phyloP scores from a whole-genome alignment of 2,888 invertebrate genomes.

The Stegophylla sp. region DNA sequence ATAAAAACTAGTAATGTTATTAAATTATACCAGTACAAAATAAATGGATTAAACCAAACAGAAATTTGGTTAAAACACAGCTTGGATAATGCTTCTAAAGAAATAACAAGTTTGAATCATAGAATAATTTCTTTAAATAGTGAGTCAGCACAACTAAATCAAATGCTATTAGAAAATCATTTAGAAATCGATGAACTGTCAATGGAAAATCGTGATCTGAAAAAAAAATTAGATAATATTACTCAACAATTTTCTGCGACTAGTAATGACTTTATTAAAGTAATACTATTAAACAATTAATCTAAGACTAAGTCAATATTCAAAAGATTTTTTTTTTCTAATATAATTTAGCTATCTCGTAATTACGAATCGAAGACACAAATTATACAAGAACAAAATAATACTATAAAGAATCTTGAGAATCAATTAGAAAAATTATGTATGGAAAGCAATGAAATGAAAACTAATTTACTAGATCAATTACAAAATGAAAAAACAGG shows the following conservation, averaged over 20 bases:
- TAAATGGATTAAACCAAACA: slow-evolving; percentile 19
- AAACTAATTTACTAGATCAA: slow-evolving; percentile 24
- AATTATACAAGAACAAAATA: slow-evolving; percentile 29
- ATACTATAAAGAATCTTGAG: slow-evolving; percentile 25
- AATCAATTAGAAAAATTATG: slow-evolving; percentile 36
- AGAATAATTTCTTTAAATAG: slow-evolving; percentile 22
- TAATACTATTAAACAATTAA: no score
- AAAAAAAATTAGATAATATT: slow-evolving; percentile 33
- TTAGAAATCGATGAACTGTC: slow-evolving; percentile 25
- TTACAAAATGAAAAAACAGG: slow-evolving; percentile 47
- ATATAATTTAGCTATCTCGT: slow-evolving; percentile 28
- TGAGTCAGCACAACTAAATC: slow-evolving; percentile 30
- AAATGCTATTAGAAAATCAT: slow-evolving; percentile 40
- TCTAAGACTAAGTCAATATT: no score
- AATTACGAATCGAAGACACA: slow-evolving; percentile 47
- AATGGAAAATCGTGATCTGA: slow-evolving; percentile 31
- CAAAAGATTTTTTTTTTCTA: no score
- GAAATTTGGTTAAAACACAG: slow-evolving; percentile 49
- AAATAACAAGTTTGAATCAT: slow-evolving; percentile 40
- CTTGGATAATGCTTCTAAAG: slow-evolving; percentile 42
- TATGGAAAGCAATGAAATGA: slow-evolving; percentile 4
- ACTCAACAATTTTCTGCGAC: slow-evolving; percentile 14
- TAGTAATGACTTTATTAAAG: slow-evolving; percentile 38
- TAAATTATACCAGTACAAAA: slow-evolving; percentile 39
- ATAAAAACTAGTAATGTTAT: slow-evolving; percentile 38